Evolutionary conservation across 1,140 invertebrate genomes (phyloP).

Genomic region (Eueides isabella): DNA sequence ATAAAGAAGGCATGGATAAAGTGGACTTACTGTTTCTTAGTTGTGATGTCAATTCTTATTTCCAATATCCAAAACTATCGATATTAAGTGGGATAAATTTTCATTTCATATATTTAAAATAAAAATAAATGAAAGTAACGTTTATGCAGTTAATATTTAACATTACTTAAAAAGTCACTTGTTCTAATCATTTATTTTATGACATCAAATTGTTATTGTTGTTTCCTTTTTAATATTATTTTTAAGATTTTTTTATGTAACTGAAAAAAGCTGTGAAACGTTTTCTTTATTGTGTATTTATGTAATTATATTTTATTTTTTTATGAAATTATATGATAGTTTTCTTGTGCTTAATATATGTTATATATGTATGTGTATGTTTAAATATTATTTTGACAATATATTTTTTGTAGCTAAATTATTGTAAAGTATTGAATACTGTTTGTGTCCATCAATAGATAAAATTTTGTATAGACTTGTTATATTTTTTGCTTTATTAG

Average conservation of each 20-base stretch:
- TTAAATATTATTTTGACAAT: no score
- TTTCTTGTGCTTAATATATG: neutral
- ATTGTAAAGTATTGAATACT: neutral
- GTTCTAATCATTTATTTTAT: neutral
- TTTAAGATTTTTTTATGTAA: neutral
- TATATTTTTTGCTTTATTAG: constrained; percentile 14
- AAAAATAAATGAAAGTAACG: no score
- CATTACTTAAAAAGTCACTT: neutral
- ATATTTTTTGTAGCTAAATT: neutral
- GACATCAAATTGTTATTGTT: constrained; percentile 1
- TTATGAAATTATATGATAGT: no score
- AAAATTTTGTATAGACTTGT: constrained; percentile 3
- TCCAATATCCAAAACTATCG: neutral
- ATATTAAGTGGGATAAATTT: no score
- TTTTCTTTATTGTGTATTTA: no score
- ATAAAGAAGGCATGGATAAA: neutral
- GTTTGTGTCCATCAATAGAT: constrained; percentile 12
- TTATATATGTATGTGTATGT: neutral
- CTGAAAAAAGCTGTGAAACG: no score
- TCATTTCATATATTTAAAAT: no score
- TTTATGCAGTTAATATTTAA: no score
- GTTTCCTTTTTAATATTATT: neutral
- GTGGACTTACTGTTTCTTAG: neutral
- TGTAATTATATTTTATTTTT: no score
- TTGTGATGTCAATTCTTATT: neutral